Evolutionary conservation across 2,797 vertebrate species (phyloP).

Genomic region (Setipinna tenuifilis): DNA sequence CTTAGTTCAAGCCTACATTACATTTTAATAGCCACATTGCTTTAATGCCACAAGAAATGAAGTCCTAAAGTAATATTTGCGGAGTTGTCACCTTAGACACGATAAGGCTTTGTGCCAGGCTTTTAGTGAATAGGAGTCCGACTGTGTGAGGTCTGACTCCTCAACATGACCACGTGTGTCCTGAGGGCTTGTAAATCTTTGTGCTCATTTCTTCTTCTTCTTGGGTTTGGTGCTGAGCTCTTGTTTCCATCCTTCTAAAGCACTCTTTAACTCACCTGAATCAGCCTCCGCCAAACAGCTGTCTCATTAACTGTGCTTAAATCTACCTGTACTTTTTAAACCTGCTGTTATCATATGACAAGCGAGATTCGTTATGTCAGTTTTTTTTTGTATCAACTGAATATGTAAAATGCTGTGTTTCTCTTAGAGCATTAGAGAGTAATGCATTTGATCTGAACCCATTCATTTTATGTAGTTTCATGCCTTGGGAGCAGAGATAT

Average conservation of each 20-base stretch:
- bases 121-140: neutral
- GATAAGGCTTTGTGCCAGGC: neutral
- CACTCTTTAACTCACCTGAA: neutral
- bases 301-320: neutral
- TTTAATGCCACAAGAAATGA: neutral
- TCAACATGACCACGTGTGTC: conserved; percentile 4
- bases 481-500: no score
- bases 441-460: no score
- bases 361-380: no score
- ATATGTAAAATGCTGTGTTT: no score
- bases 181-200: neutral
- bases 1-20: neutral
- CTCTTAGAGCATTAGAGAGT: no score
- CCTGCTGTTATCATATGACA: neutral
- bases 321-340: neutral
- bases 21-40: conserved; percentile 13
- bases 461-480: no score
- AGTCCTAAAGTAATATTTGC: conserved; percentile 13
- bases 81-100: neutral
- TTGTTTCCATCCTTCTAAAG: neutral
- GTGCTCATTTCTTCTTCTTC: neutral
- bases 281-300: neutral
- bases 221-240: neutral
- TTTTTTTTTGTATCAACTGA: no score
- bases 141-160: conserved; percentile 19